Evolutionary conservation across 2,113 vertebrate species (phyloP).

Genomic region (Pithys albifrons): DNA sequence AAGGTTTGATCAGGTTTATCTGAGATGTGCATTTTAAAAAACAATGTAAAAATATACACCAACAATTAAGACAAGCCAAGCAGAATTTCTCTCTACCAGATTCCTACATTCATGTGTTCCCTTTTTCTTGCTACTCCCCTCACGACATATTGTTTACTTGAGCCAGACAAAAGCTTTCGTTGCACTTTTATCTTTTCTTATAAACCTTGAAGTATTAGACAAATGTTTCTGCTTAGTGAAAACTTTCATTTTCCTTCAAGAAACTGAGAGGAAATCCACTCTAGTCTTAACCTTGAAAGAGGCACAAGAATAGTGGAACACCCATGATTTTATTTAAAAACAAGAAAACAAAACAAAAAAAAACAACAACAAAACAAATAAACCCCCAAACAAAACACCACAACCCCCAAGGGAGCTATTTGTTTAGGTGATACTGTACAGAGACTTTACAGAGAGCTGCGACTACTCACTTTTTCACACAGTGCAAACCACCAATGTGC

Average conservation of each 20-base stretch:
- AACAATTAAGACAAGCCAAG: neutral
- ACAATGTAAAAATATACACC: neutral
- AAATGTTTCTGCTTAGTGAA: neutral
- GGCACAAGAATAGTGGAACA: neutral
- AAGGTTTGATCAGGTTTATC: neutral
- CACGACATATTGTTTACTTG: neutral
- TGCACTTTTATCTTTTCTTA: neutral
- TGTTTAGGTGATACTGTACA: neutral
- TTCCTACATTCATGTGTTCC: neutral
- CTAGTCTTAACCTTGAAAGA: neutral
- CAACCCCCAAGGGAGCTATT: neutral
- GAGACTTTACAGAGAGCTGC: neutral
- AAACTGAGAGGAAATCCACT: neutral
- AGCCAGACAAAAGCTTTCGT: neutral
- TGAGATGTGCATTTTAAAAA: neutral
- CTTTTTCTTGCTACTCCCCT: neutral
- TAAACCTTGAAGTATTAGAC: neutral
- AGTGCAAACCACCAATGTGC: neutral
- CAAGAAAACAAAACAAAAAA: neutral
- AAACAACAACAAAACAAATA: neutral
- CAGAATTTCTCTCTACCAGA: neutral
- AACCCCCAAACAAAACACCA: neutral
- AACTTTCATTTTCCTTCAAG: neutral
- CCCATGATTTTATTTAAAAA: neutral
- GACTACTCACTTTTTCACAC: neutral